Percentiles rank a stretch among this genome's conserved stretches.
Evolutionary conservation across 2,113 vertebrate species (phyloP).

Genomic region (Callocephalon fimbriatum): DNA sequence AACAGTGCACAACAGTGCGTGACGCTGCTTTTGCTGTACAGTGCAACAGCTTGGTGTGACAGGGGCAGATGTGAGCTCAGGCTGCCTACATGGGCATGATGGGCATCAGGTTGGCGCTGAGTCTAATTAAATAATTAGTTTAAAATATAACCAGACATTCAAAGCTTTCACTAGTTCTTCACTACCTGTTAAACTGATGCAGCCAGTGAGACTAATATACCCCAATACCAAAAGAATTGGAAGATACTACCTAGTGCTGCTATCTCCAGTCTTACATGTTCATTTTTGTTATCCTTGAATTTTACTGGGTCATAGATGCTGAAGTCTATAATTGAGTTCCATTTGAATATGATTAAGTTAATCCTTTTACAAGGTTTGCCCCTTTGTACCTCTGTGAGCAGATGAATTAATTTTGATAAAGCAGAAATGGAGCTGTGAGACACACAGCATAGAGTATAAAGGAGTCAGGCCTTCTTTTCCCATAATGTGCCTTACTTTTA

Average conservation of each 20-base stretch:
- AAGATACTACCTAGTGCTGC: not conserved
- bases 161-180: not conserved
- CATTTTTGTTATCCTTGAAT: not conserved
- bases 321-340: not conserved
- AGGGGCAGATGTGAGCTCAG: not conserved
- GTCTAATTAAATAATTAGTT: not conserved
- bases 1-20: rapidly evolving
- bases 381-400: not conserved
- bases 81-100: not conserved
- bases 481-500: not conserved
- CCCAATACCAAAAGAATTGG: rapidly evolving
- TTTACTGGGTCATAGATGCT: not conserved
- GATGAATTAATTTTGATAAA: not conserved
- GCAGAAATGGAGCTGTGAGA: not conserved
- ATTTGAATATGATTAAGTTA: not conserved
- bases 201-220: rapidly evolving
- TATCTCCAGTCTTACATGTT: not conserved
- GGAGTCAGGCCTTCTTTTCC: not conserved
- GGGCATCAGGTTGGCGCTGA: not conserved
- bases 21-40: not conserved
- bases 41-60: not conserved
- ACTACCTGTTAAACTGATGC: not conserved
- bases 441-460: not conserved
- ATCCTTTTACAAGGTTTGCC: not conserved
- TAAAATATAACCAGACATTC: not conserved